A percentile compares a stretch with the other conserved stretches of the same genome.
Conservation (phyloP, 2,113 vertebrate species). For the Gavialis gangeticus region DNA sequence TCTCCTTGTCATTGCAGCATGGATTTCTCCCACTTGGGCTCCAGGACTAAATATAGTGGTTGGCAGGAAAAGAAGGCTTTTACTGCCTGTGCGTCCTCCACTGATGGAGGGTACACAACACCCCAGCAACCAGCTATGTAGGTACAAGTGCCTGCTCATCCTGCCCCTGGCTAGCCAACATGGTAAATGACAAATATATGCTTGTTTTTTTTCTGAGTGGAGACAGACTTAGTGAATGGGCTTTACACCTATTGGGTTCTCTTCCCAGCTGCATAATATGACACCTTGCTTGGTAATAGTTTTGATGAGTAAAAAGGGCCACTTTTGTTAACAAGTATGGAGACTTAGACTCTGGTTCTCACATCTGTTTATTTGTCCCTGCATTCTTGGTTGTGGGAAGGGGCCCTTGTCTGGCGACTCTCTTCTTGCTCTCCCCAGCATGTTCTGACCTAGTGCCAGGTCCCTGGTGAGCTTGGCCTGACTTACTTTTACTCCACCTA, state of each 20-base stretch:
- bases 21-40: background rate
- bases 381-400: background rate
- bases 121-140: no score
- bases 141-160: no score
- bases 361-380: background rate
- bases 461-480: background rate
- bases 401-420: background rate
- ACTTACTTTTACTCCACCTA: background rate
- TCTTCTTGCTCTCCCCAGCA: background rate
- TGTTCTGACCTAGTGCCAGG: background rate
- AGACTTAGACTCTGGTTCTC: no score
- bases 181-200: background rate
- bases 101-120: background rate
- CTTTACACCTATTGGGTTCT: background rate
- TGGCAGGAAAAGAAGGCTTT: background rate
- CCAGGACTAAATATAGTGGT: background rate
- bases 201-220: background rate
- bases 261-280: background rate
- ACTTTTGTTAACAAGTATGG: no score
- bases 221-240: background rate
- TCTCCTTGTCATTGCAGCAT: background rate
- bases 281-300: background rate
- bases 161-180: background rate
- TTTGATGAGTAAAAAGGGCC: background rate
- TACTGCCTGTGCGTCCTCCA: background rate